Evolutionary conservation across 2,113 vertebrate species (phyloP), one percentile per base, ranked within the genome.

Genomic region (Tragelaphus imberbis): DNA sequence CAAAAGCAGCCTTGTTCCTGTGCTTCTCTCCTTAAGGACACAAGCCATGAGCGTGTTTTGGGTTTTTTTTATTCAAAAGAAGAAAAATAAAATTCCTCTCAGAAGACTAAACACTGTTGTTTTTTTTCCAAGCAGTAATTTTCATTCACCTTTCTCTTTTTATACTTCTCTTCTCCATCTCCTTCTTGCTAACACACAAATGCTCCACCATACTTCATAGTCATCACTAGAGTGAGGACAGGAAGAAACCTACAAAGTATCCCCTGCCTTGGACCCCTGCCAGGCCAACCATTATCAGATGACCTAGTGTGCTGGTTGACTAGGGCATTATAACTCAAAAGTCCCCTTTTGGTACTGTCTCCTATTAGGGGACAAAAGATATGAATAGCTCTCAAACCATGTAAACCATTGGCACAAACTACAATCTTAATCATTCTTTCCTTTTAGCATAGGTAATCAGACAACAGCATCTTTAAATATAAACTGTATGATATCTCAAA

Each of bases 1-100:
- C 99, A 99, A 99, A 99, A 98, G 98, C 98, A 98, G 98, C 98
- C 98, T 98, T 98, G 98, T 99, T 98, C 98, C 98, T 96, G 96
- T 96, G 98, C 97, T 98, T 98, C 98, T 98, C 98, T 99, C 98
- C 98, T 99, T 98, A 98, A 98, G 98, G 99, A 98, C 99, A 98
- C 92, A 97, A 99, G 98, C 97, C 98, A 98, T 90, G 97, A 97
- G 98, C 94, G 30, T 96, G 98, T 17, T 65, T 17, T 7, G 2
- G 21, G 19, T 19, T 36, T 98, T 98, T 98, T 98, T 81, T 97
- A 98, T 99, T 98, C 98, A 99, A 97, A 98, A 98, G 97, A 96
- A 95, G 96, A 98, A 98, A 98, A 98, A 98, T 93, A 98, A 98
- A 98, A 98, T 98, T 98, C 95, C 98, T 98, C 97, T 98, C 97